phyloP scores from a whole-genome alignment of 2,113 vertebrate species.

The Chamaetylas fuelleborni region DNA sequence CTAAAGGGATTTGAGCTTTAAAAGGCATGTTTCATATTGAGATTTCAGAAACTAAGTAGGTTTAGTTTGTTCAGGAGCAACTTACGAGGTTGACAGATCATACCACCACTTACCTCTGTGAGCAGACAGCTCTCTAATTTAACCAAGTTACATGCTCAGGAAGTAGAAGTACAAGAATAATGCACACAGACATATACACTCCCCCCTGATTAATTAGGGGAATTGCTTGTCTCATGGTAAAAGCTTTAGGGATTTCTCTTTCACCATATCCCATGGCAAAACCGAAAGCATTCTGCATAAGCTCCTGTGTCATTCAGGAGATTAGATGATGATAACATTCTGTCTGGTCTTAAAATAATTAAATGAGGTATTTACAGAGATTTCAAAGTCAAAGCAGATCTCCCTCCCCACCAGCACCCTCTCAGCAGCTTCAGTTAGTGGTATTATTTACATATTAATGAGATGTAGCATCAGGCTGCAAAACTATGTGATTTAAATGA shows the following conservation, averaged over 20 bases:
- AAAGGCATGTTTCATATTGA: neutral
- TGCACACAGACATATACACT: neutral
- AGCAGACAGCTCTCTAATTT: neutral
- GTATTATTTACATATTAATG: neutral
- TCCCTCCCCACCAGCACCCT: neutral
- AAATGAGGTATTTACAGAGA: conserved; percentile 12
- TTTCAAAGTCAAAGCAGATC: neutral
- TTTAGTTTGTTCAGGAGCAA: neutral
- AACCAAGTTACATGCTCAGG: neutral
- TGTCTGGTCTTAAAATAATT: neutral
- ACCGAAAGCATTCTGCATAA: neutral
- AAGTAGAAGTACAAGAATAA: neutral
- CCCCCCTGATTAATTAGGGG: neutral
- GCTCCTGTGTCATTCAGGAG: neutral
- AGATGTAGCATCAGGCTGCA: neutral
- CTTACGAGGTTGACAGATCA: neutral
- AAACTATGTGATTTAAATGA: neutral
- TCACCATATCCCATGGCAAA: neutral
- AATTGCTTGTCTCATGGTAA: neutral
- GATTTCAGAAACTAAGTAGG: neutral
- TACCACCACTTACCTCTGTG: neutral
- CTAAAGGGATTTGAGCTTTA: neutral
- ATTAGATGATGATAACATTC: neutral
- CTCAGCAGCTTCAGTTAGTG: neutral
- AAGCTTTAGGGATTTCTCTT: neutral